phyloP scores from a whole-genome alignment of 2,888 invertebrate genomes.

The Andrena camellia region DNA sequence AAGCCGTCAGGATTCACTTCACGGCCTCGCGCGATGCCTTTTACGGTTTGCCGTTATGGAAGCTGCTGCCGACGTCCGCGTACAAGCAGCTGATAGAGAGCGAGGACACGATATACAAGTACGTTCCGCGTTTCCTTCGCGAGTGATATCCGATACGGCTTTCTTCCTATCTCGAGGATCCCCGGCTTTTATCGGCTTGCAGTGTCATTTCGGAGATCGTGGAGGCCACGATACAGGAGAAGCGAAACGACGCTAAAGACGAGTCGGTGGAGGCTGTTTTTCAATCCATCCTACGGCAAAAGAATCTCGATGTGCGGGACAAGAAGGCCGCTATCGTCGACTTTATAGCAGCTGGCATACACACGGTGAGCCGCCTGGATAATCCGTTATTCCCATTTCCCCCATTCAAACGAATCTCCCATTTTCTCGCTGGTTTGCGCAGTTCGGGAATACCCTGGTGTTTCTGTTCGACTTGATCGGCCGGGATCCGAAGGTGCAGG shows the following conservation, averaged over 20 bases:
- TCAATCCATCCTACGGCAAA: constrained; percentile 90
- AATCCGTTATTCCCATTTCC: too few relatives aligned
- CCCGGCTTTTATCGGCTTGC: not conserved
- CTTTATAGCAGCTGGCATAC: constrained; percentile 94
- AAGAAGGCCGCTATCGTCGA: constrained; percentile 95
- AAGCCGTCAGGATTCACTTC: constrained; percentile 92
- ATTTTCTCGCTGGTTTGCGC: constrained; percentile 53
- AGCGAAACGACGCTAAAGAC: constrained; percentile 86
- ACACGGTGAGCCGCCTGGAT: constrained; percentile 88
- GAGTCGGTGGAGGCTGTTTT: constrained; percentile 90
- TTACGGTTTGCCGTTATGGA: constrained; percentile 94
- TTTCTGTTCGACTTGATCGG: constrained; percentile 92
- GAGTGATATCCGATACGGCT: not conserved
- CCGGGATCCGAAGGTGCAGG: constrained; percentile 89
- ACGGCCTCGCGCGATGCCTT: constrained; percentile 92
- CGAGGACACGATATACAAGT: constrained; percentile 94
- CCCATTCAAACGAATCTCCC: too few relatives aligned
- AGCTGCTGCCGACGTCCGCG: constrained; percentile 90
- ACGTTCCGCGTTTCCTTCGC: constrained; percentile 79
- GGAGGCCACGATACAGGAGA: constrained; percentile 88
- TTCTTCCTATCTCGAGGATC: constrained; percentile 1
- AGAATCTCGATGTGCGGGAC: constrained; percentile 91
- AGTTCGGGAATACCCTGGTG: constrained; percentile 93
- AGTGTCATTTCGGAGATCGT: constrained; percentile 93
- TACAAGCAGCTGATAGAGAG: constrained; percentile 90